Base-by-base conservation (phyloP, 2,113 vertebrate genomes). In the Proterorhinus semilunaris region DNA sequence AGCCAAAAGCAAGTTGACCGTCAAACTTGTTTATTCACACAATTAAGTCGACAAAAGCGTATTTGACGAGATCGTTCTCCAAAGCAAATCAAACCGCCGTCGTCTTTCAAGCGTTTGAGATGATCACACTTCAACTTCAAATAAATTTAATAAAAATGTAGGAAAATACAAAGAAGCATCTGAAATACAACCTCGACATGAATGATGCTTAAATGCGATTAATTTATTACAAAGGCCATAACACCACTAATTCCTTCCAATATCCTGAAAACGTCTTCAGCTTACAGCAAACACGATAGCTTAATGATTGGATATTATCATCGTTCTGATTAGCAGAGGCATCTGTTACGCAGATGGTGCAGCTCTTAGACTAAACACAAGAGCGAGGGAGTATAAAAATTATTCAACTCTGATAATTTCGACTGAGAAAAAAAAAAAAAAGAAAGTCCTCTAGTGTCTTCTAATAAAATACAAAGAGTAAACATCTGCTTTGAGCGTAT, bases 361-460 rank as follows among this genome's bases (percentile, higher is more conserved):
- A 66, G 75, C 72, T 45, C 75, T 65, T 79, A 89, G 89, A 90
- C 89, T 88, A 88, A 89, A 90, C 89, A 88, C 73, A 66, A 8
- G 62, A 64, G 71, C 75, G 64, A 48, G 71, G 64, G 59, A 72
- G 80, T 72, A 87, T 82, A 77, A 51, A 69, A 55, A 63, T 7
- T 43, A 61, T 44, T 61, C 69, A 0, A 42, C 65, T 66, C 61
- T 5, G 65, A 80, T 80, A 82, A 49, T 13, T 7, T 43, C 17
- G 64, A 57, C 66, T 6, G 13, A 44, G n/a, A 6, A 11, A 47
- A 68, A 83, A 63, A 53, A 42, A 49, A 21, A 21, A 21, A 21
- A 21, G 21, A 21, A 21, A 21, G 21, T 36, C 49, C 50, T 55
- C n/a, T 49, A 65, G 45, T 43, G n/a, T 68, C 61, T 50, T 72